Conservation (phyloP, 2,113 vertebrate species). For the Saccopteryx bilineata region DNA sequence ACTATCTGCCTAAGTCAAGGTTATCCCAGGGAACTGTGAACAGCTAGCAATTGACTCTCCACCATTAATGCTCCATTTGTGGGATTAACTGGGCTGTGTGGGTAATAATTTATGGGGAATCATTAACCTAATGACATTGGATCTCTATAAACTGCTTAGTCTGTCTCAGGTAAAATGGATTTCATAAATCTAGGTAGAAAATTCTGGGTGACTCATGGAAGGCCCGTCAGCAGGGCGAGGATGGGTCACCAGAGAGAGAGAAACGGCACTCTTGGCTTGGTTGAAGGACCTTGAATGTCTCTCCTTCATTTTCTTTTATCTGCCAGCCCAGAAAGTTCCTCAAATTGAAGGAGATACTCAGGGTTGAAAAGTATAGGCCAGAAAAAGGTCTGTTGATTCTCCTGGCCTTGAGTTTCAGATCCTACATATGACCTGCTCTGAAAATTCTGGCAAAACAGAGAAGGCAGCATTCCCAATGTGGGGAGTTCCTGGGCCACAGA, state of each 20-base stretch:
- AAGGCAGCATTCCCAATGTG: neutral
- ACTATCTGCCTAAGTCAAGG: neutral
- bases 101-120: slow-evolving; percentile 86
- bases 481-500: neutral
- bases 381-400: neutral
- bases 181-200: slow-evolving; percentile 78
- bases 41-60: slow-evolving; percentile 59
- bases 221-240: neutral
- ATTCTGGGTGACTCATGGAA: slow-evolving; percentile 66
- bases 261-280: neutral
- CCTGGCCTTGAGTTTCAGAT: neutral
- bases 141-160: slow-evolving; percentile 84
- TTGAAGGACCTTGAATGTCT: neutral
- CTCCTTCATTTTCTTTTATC: neutral
- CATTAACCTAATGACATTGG: slow-evolving; percentile 88
- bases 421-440: neutral
- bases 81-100: slow-evolving; percentile 73
- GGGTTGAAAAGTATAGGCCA: neutral
- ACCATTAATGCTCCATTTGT: slow-evolving; percentile 71
- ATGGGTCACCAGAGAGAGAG: neutral
- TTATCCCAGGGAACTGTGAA: slow-evolving; percentile 35
- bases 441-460: neutral
- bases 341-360: neutral
- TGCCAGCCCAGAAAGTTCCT: neutral
- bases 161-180: slow-evolving; percentile 73